Evolutionary conservation across 1,140 invertebrate species (phyloP).

Genomic region (Kradibia gibbosae): DNA sequence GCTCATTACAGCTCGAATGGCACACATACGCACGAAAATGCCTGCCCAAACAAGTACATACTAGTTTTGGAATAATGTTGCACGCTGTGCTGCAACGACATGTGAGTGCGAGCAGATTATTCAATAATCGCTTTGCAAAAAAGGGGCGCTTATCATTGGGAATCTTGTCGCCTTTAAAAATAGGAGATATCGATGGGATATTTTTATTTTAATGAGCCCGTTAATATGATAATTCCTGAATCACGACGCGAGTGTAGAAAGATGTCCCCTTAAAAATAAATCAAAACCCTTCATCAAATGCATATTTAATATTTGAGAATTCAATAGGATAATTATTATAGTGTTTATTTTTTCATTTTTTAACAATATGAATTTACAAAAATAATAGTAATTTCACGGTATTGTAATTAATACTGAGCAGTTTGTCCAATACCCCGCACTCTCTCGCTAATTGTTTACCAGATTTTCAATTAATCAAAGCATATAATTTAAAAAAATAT

Average conservation of each 20-base stretch:
- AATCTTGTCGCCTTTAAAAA: not conserved
- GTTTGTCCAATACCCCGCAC: no score
- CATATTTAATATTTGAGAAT: not conserved
- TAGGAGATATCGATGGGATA: not conserved
- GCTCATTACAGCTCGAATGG: not conserved
- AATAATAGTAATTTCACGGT: no score
- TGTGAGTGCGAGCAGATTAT: not conserved
- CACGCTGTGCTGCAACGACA: slow-evolving; percentile 20
- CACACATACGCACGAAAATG: not conserved
- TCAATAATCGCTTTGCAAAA: not conserved
- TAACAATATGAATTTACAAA: no score
- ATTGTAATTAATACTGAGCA: no score
- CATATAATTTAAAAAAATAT: no score
- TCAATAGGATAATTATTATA: not conserved
- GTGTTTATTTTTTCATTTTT: not conserved
- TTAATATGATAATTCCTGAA: slow-evolving; percentile 15
- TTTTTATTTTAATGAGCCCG: not conserved
- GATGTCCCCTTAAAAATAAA: slow-evolving; percentile 4
- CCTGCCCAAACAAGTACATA: not conserved
- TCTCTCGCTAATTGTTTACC: no score
- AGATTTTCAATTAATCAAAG: no score
- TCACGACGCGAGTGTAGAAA: not conserved
- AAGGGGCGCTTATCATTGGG: not conserved
- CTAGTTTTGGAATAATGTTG: not conserved
- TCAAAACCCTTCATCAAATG: not conserved